Conservation (phyloP, 2,113 vertebrate genomes). For the Sprattus sprattus region DNA sequence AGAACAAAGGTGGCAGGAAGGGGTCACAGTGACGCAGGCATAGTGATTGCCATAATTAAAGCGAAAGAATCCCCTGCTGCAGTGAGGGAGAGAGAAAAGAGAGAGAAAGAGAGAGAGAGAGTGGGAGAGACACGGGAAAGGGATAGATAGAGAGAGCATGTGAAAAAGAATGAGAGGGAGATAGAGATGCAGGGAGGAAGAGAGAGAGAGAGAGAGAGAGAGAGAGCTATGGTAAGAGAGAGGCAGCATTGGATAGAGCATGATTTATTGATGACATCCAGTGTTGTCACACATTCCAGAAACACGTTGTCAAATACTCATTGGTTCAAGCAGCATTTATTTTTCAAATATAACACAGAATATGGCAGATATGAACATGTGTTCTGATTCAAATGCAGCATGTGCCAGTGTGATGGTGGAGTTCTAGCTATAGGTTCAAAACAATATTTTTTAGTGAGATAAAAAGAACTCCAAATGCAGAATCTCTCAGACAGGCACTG, state of each 20-base stretch:
- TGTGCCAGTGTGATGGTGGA: background rate
- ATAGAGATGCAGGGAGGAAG: slow-evolving; percentile 8
- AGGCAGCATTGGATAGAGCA: slow-evolving; percentile 17
- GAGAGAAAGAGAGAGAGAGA: background rate
- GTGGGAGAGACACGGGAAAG: background rate
- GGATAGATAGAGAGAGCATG: background rate
- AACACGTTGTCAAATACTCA: background rate
- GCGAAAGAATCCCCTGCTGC: slow-evolving; percentile 53
- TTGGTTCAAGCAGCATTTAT: background rate
- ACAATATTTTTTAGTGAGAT: background rate
- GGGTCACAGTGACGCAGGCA: background rate
- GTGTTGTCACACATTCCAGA: background rate
- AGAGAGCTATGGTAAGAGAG: slow-evolving; percentile 40
- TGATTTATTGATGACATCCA: background rate
- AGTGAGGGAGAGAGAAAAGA: background rate
- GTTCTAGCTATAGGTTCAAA: background rate
- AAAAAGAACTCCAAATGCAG: background rate
- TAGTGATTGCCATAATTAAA: slow-evolving; percentile 53
- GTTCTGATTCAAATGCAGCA: background rate
- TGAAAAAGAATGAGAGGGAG: background rate
- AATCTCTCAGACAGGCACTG: background rate
- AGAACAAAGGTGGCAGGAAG: background rate
- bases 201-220: slow-evolving; percentile 40
- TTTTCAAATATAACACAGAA: background rate
- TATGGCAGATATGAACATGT: background rate